Conservation (phyloP, 2,113 vertebrate species). For the Ciconia stormi region DNA sequence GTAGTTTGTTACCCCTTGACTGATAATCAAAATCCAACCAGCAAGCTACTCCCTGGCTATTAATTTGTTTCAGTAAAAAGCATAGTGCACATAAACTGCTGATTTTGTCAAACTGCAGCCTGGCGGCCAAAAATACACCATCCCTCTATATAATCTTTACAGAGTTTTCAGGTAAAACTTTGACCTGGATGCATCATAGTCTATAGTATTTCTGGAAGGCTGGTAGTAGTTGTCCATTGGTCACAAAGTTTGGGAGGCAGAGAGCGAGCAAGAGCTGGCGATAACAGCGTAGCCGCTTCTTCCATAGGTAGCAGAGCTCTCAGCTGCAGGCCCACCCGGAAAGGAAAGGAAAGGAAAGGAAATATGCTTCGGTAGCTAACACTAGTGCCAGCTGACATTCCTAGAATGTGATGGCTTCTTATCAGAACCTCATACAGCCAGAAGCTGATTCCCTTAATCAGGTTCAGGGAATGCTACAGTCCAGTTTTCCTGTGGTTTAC, state of each 20-base stretch:
- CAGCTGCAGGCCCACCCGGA: not conserved
- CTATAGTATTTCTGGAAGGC: not conserved
- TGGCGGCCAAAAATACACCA: fast-evolving
- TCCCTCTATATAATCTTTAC: not conserved
- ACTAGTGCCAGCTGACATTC: not conserved
- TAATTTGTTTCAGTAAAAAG: not conserved
- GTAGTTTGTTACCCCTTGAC: not conserved
- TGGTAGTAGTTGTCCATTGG: not conserved
- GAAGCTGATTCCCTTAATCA: not conserved
- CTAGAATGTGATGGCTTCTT: not conserved
- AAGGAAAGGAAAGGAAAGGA: not conserved
- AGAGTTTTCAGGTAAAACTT: not conserved
- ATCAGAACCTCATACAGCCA: not conserved
- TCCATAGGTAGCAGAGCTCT: not conserved
- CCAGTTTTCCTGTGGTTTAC: not conserved
- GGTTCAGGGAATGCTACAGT: not conserved
- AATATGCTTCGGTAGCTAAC: not conserved
- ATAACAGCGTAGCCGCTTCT: not conserved
- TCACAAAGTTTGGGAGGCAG: not conserved
- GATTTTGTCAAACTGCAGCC: not conserved
- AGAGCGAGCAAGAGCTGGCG: fast-evolving
- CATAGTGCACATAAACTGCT: not conserved
- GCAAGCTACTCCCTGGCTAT: not conserved
- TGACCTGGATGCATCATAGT: not conserved
- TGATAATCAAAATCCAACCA: not conserved